phyloP scores from a whole-genome alignment of 2,797 vertebrate genomes.

The Garrulus glandarius region DNA sequence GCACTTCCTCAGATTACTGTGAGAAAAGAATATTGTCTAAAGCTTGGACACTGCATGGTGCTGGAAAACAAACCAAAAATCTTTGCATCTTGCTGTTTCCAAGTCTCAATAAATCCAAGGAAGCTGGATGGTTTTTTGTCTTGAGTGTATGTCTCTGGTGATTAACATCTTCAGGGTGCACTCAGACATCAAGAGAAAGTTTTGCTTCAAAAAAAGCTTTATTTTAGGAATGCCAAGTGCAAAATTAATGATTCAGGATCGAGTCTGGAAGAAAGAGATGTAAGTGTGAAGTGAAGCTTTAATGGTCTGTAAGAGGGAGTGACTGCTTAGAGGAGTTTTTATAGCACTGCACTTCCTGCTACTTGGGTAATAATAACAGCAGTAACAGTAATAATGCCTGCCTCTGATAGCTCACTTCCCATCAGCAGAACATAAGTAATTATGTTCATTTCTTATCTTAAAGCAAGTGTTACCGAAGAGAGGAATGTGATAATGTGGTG shows the following conservation, averaged over 20 bases:
- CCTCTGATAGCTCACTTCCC: not conserved
- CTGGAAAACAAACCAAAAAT: not conserved
- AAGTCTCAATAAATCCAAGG: not conserved
- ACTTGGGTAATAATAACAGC: not conserved
- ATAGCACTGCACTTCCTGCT: slow-evolving; percentile 24
- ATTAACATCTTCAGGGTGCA: not conserved
- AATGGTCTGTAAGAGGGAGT: slow-evolving; percentile 10
- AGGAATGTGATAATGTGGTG: not conserved
- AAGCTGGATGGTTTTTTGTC: not conserved
- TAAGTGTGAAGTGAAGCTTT: slow-evolving; percentile 29
- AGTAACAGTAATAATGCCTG: not conserved
- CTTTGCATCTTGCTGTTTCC: not conserved
- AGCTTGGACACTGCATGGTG: not conserved
- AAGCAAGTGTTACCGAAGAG: not conserved
- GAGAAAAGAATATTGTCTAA: slow-evolving; percentile 20
- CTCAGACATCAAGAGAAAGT: not conserved
- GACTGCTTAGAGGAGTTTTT: slow-evolving; percentile 28
- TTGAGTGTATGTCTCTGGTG: not conserved
- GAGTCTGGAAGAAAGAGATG: not conserved
- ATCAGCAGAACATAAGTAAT: slow-evolving; percentile 23
- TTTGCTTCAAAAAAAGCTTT: not conserved
- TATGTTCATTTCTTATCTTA: slow-evolving; percentile 1
- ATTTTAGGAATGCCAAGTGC: slow-evolving; percentile 12
- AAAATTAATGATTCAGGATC: slow-evolving; percentile 39
- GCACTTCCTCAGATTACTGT: slow-evolving; percentile 9